Evolutionary conservation across 35 echinoderm and acorn worm genomes (phyloP).

Genomic region (Acanthaster planci): DNA sequence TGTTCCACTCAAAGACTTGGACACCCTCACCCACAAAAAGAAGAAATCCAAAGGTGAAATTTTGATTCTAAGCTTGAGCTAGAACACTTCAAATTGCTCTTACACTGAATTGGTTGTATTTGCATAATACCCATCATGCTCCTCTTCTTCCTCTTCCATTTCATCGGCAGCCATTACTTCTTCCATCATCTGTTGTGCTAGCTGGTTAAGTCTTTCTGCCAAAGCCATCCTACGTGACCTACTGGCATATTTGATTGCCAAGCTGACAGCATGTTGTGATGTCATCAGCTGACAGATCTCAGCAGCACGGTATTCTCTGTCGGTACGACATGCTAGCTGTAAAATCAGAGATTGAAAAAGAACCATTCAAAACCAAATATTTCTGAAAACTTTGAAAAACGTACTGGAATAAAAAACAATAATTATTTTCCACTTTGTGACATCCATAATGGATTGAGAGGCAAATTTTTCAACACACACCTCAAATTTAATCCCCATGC

Average conservation of each 20-base stretch:
- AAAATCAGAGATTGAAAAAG: too few species aligned
- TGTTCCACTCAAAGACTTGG: not conserved
- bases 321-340: slow-evolving; percentile 92
- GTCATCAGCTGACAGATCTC: slow-evolving; percentile 88
- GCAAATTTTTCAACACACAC: too few species aligned
- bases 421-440: too few species aligned
- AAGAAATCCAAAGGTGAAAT: too few species aligned
- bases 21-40: not conserved
- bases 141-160: slow-evolving; percentile 65
- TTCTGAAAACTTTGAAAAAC: too few species aligned
- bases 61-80: too few species aligned
- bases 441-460: too few species aligned
- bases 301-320: slow-evolving; percentile 74
- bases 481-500: too few species aligned
- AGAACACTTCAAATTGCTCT: not conserved
- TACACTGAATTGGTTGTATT: not conserved
- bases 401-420: too few species aligned
- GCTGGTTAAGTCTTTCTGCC: slow-evolving; percentile 75
- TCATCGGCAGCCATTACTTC: slow-evolving; percentile 44
- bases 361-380: too few species aligned
- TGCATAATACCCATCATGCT: slow-evolving; percentile 28
- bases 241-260: slow-evolving; percentile 97
- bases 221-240: slow-evolving; percentile 74
- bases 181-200: slow-evolving; percentile 75
- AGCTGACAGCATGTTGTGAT: slow-evolving; percentile 74